These are phyloP conservation scores for Alaudala cheleensis DNA, from an alignment of 2,113 vertebrate genomes.

Conservation along the genomic window DNA sequence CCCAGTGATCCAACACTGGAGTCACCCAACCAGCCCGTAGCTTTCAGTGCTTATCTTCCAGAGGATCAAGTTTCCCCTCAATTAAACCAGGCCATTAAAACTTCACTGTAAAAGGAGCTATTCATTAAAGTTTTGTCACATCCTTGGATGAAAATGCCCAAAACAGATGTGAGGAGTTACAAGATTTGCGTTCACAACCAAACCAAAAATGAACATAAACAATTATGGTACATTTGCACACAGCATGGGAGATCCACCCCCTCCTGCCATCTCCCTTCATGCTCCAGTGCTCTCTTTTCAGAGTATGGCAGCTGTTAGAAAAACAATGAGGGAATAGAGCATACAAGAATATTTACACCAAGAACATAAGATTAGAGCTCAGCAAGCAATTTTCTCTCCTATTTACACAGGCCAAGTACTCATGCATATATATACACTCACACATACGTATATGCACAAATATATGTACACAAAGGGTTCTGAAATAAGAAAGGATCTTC, in stretches of 20 bases:
- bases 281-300: slow-evolving; percentile 22
- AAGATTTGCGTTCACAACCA: neutral
- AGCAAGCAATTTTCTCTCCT: neutral
- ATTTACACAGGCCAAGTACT: neutral
- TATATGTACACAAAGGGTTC: neutral
- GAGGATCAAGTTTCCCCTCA: slow-evolving; percentile 28
- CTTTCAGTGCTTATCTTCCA: slow-evolving; percentile 19
- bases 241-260: slow-evolving; percentile 10
- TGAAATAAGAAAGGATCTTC: neutral
- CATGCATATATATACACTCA: neutral
- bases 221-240: slow-evolving; percentile 16
- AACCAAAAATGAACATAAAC: neutral
- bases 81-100: slow-evolving; percentile 54
- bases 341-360: slow-evolving; percentile 41
- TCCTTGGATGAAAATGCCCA: slow-evolving; percentile 41
- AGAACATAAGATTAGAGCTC: slow-evolving; percentile 6
- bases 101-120: slow-evolving; percentile 22
- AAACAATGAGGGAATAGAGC: slow-evolving; percentile 13
- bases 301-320: slow-evolving; percentile 32
- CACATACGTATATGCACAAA: neutral
- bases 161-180: slow-evolving; percentile 10
- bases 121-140: slow-evolving; percentile 56
- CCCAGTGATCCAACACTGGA: neutral
- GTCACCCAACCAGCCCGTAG: neutral
- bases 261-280: slow-evolving; percentile 12